A percentile compares a stretch with the other conserved stretches of the same genome.
Evolutionary conservation across 1,140 invertebrate species (phyloP).

Genomic region (Myzus persicae): DNA sequence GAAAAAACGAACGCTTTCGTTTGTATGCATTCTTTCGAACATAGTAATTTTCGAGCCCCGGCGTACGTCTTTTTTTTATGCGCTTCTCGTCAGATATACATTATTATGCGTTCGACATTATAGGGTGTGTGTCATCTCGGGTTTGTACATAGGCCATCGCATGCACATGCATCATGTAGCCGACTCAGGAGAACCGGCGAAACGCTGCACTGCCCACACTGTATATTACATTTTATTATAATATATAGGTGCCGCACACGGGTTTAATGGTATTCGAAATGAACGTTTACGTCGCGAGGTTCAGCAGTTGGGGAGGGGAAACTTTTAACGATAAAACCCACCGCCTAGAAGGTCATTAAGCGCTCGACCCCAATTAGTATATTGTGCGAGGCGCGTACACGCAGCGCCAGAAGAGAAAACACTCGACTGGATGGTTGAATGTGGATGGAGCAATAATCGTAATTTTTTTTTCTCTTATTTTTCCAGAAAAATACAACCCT

Average conservation of each 20-base stretch:
- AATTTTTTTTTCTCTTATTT: slow-evolving; percentile 11
- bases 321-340: slow-evolving; percentile 41
- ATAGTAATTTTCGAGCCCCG: not conserved
- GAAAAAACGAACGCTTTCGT: not conserved
- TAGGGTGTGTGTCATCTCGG: not conserved
- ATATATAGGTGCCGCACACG: not conserved
- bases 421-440: not conserved
- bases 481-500: slow-evolving; percentile 47
- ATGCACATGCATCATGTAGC: too few species aligned
- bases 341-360: slow-evolving; percentile 27
- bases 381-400: not conserved
- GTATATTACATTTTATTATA: not conserved
- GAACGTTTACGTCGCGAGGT: not conserved
- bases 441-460: not conserved
- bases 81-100: not conserved
- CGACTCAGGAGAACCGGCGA: not conserved
- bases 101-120: too few species aligned
- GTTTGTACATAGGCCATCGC: too few species aligned
- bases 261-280: not conserved
- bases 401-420: not conserved
- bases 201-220: not conserved
- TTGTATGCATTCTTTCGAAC: not conserved
- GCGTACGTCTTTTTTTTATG: not conserved
- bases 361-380: slow-evolving; percentile 54
- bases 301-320: not conserved